A percentile compares a stretch with the other conserved stretches of the same genome.
These are phyloP conservation scores for Macrotus californicus DNA, from an alignment of 2,113 vertebrate species.

Conservation along the genomic window DNA sequence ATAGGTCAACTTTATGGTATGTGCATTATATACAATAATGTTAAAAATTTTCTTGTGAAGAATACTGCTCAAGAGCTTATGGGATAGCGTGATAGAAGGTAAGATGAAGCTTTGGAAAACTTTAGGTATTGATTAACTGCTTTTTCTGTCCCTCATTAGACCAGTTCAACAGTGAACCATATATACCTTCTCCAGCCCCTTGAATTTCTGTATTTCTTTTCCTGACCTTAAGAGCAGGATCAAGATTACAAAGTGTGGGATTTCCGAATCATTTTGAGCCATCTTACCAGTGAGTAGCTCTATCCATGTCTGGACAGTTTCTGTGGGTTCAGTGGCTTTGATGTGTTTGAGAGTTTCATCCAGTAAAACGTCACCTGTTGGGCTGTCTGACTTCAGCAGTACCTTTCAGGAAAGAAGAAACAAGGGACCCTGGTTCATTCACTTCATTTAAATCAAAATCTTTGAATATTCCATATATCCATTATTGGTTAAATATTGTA, in stretches of 20 bases:
- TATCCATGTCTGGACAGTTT: constrained; percentile 87
- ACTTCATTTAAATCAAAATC: constrained; percentile 25
- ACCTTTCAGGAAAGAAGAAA: constrained; percentile 77
- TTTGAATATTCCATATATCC: not conserved
- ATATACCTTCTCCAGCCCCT: not conserved
- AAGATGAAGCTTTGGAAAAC: not conserved
- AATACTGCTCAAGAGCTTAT: not conserved
- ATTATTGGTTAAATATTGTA: not conserved
- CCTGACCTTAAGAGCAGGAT: not conserved
- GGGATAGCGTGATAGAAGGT: not conserved
- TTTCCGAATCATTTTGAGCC: not conserved
- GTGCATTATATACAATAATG: not conserved
- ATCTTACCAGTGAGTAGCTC: constrained; percentile 86
- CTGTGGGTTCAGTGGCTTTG: constrained; percentile 81
- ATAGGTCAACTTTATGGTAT: not conserved
- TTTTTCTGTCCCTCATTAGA: not conserved
- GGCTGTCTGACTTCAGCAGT: constrained; percentile 80
- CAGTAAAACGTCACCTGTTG: constrained; percentile 84
- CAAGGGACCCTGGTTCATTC: not conserved
- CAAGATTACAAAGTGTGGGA: constrained; percentile 18
- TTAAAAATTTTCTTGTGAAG: not conserved
- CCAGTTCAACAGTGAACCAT: not conserved
- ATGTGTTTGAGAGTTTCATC: constrained; percentile 89
- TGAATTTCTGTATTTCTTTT: not conserved
- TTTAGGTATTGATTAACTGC: not conserved